Evolutionary conservation across 2,113 vertebrate species (phyloP).

Genomic region (Megaceryle torquata): DNA sequence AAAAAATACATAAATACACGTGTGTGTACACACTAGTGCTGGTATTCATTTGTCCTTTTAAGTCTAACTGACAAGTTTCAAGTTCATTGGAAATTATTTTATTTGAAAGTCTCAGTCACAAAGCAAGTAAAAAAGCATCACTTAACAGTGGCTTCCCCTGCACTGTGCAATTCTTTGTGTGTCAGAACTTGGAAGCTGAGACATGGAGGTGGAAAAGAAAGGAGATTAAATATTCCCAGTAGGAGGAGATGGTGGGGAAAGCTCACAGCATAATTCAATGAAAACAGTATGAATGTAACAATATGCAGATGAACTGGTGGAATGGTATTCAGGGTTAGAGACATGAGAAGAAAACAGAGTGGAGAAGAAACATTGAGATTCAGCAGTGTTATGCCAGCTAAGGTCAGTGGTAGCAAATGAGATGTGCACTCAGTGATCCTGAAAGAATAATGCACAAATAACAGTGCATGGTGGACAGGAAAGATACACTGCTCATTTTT

Average conservation of each 20-base stretch:
- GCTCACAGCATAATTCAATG: neutral
- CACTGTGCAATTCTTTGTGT: neutral
- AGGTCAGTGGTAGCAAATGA: neutral
- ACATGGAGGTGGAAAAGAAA: neutral
- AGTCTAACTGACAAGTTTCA: neutral
- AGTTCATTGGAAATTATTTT: neutral
- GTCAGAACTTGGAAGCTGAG: neutral
- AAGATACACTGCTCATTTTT: neutral
- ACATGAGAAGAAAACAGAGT: neutral
- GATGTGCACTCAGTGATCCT: neutral
- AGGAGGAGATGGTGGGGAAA: neutral
- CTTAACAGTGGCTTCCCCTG: neutral
- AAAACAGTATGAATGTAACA: neutral
- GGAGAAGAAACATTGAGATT: neutral
- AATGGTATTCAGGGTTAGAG: neutral
- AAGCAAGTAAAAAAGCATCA: neutral
- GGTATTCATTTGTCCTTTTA: neutral
- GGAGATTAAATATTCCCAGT: neutral
- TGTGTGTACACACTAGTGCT: neutral
- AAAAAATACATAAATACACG: neutral
- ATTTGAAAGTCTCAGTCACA: neutral
- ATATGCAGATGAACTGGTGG: neutral
- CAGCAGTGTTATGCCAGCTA: neutral
- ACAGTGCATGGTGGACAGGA: accelerated
- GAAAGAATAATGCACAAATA: neutral